These are phyloP conservation scores for Mythimna loreyi DNA, from an alignment of 2,888 invertebrate species.

Conservation along the genomic window DNA sequence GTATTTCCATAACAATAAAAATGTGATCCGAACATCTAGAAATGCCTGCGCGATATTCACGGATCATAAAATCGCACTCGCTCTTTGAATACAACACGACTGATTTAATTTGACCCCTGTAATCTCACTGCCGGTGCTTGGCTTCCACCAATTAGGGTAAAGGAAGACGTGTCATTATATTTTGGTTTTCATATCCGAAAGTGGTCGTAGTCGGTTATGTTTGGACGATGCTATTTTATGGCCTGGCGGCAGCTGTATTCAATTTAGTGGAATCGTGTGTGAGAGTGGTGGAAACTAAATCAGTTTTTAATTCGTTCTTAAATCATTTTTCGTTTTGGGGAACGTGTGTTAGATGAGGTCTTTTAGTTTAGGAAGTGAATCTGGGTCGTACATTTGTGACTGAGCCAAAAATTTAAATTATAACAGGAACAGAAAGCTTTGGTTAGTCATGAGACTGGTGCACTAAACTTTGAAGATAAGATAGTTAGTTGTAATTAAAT, in stretches of 20 bases:
- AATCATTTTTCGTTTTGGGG: neutral
- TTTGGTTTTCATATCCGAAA: constrained; percentile 79
- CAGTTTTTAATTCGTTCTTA: constrained; percentile 26
- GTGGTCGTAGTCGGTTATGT: constrained; percentile 76
- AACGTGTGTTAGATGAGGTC: neutral
- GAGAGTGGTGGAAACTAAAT: constrained; percentile 62
- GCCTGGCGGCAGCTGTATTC: constrained; percentile 70
- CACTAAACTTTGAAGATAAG: neutral
- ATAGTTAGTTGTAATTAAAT: neutral
- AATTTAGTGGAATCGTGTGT: constrained; percentile 74
- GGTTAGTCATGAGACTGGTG: neutral
- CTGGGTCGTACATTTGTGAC: neutral
- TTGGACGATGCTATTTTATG: constrained; percentile 79
- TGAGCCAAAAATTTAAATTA: constrained; percentile 14
- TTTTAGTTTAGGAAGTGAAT: constrained; percentile 11
- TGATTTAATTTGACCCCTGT: constrained; percentile 84
- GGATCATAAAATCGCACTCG: constrained; percentile 89
- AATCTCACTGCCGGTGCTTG: constrained; percentile 68
- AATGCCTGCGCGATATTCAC: constrained; percentile 90
- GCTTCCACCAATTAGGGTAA: constrained; percentile 72
- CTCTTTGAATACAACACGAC: constrained; percentile 81
- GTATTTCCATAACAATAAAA: constrained; percentile 91
- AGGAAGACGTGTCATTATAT: constrained; percentile 76
- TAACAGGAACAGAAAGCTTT: neutral
- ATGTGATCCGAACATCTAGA: constrained; percentile 90